Base-by-base conservation (phyloP, 2,888 invertebrate species). In the Eucera pruinosa region DNA sequence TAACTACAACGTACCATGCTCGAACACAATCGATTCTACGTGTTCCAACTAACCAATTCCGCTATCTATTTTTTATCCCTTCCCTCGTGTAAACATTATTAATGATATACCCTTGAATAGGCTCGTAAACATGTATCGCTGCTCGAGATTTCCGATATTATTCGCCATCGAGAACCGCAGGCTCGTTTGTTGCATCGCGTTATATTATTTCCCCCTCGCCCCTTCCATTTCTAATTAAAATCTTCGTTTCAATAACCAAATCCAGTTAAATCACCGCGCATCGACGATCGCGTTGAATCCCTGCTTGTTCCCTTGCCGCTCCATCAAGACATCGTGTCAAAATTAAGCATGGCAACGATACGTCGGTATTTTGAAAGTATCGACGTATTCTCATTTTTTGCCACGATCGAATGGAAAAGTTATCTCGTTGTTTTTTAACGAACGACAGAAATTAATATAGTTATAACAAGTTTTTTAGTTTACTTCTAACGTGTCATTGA, bases 191-290 rank as follows among this genome's bases (percentile, higher is more conserved):
- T 18, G 7, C 15, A 3, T 33, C 1, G 15, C 33, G 20, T 33
- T 61, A 30, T 43, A 52, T 52, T 52, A 68, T 61, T 68, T 43
- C 60, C 27, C 18, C 30, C 9, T 7, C 48, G 20, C 18, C 6
- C 30, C n/a, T 33, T 58, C 39, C 23, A 13, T 52, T 25, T 36
- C 43, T 54, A 45, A 69, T 69, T 54, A 54, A 69, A 69, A 54
- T 36, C 52, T 27, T 58, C 36, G 30, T 23, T 61, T 15, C 30
- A 13, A 27, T 4, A 20, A 2, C 23, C 20, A 20, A n/a, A 3
- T 15, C 15, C 47, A 5, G 11, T 2, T n/a, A 9, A 13, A n/a
- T 45, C 23, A 45, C 18, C 23, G 30, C 23, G 39, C 48, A 23
- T 20, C 48, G n/a, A 20, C 27, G 39, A 27, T 6, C n/a, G 23